Evolutionary conservation across 2,888 invertebrate genomes (phyloP).

Genomic region (Clostera curtula): DNA sequence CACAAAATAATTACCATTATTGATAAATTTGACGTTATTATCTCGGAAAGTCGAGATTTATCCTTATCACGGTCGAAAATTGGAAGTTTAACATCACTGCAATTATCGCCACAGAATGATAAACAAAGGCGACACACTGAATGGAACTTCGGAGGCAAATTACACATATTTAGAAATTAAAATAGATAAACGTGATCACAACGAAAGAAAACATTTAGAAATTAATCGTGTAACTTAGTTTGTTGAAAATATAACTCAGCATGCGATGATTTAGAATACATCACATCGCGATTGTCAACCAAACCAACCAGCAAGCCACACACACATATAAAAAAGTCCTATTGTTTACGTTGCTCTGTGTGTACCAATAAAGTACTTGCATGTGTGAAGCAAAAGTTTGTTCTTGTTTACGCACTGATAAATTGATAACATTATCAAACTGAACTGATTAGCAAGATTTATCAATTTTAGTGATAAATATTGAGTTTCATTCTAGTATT

Average conservation of each 20-base stretch:
- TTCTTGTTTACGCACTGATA: slow-evolving; percentile 62
- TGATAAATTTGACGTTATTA: slow-evolving; percentile 86
- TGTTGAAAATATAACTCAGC: slow-evolving; percentile 71
- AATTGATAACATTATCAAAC: slow-evolving; percentile 65
- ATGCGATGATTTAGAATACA: slow-evolving; percentile 74
- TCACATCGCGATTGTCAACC: slow-evolving; percentile 76
- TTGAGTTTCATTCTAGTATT: too few relatives aligned
- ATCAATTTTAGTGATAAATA: slow-evolving; percentile 8
- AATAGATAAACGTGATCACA: slow-evolving; percentile 66
- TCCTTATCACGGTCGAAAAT: slow-evolving; percentile 85
- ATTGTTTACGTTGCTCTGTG: slow-evolving; percentile 63
- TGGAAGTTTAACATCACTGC: slow-evolving; percentile 84
- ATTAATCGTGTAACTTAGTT: slow-evolving; percentile 66
- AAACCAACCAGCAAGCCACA: slow-evolving; percentile 70
- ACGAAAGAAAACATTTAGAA: slow-evolving; percentile 73
- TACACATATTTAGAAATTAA: slow-evolving; percentile 86
- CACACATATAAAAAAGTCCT: slow-evolving; percentile 56
- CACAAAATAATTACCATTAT: slow-evolving; percentile 79
- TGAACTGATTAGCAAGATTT: slow-evolving; percentile 26
- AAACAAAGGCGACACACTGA: slow-evolving; percentile 96
- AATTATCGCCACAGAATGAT: slow-evolving; percentile 82
- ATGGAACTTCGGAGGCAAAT: slow-evolving; percentile 94
- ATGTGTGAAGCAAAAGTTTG: slow-evolving; percentile 42
- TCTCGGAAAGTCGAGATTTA: slow-evolving; percentile 79
- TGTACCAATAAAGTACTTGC: slow-evolving; percentile 39